phyloP scores from a whole-genome alignment of 1,140 invertebrate genomes.

The Lysiphlebus fabarum region DNA sequence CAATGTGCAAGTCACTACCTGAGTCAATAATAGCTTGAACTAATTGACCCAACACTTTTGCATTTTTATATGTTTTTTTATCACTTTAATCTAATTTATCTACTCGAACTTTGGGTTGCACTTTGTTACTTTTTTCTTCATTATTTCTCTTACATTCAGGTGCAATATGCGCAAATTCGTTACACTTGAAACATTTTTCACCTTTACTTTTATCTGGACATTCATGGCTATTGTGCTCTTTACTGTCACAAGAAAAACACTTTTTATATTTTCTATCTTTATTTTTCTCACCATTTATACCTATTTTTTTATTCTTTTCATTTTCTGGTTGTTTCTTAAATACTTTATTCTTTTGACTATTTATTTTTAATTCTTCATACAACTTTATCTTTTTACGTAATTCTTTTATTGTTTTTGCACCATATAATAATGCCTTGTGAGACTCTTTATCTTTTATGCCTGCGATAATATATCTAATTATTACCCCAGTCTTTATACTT shows the following conservation, averaged over 20 bases:
- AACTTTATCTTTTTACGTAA: too few species aligned
- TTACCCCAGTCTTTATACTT: constrained; percentile 32
- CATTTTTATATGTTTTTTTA: too few species aligned
- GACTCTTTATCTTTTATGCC: constrained; percentile 37
- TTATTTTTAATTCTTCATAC: too few species aligned
- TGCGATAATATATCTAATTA: constrained; percentile 43
- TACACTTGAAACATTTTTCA: constrained; percentile 18
- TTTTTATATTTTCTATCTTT: too few species aligned
- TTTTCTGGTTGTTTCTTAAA: too few species aligned
- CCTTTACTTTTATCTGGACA: constrained; percentile 21
- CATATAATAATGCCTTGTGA: constrained; percentile 40
- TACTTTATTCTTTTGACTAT: too few species aligned
- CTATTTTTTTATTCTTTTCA: too few species aligned
- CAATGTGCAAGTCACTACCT: constrained; percentile 11
- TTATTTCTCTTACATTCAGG: constrained; percentile 1
- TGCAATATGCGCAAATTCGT: constrained; percentile 12
- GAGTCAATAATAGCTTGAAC: constrained; percentile 8
- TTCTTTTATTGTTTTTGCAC: constrained; percentile 32
- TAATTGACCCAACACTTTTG: not conserved
- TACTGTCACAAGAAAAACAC: too few species aligned
- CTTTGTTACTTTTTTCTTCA: not conserved
- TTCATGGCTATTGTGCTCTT: too few species aligned
- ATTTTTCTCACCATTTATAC: too few species aligned
- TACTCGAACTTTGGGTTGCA: not conserved
- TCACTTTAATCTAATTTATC: not conserved